Evolutionary conservation across 1,140 invertebrate genomes (phyloP).

Genomic region (Platyscapa corneri): DNA sequence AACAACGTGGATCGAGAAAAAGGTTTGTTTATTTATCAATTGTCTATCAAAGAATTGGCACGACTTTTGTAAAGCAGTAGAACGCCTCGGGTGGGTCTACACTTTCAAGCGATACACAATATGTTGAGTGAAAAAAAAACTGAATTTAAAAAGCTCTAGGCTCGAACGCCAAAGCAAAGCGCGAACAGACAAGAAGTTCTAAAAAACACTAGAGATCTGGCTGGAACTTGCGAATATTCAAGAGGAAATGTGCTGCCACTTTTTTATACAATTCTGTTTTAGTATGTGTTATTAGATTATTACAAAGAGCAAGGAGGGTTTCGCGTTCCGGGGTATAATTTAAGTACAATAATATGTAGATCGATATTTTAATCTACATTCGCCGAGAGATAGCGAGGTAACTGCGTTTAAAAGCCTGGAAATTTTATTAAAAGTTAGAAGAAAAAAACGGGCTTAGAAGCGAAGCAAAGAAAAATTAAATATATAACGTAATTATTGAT

Average conservation of each 20-base stretch:
- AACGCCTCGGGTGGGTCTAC: too few species aligned
- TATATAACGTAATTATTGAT: background rate
- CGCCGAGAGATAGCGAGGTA: background rate
- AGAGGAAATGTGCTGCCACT: background rate
- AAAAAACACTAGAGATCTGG: too few species aligned
- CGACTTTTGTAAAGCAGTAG: too few species aligned
- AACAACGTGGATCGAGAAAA: background rate
- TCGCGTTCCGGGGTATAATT: background rate
- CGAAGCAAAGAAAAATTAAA: background rate
- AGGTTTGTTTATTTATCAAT: too few species aligned
- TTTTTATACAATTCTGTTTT: background rate
- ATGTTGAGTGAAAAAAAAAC: too few species aligned
- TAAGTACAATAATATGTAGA: background rate
- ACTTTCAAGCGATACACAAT: too few species aligned
- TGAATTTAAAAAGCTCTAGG: background rate
- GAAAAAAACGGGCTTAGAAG: background rate
- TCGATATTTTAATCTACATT: constrained; percentile 11
- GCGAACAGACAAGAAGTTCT: background rate
- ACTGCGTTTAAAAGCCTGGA: background rate
- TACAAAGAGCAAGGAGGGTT: background rate
- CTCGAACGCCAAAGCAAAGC: too few species aligned
- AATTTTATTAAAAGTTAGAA: background rate
- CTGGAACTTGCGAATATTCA: background rate
- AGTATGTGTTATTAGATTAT: background rate
- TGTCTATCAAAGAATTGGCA: too few species aligned